phyloP scores from a whole-genome alignment of 2,888 invertebrate species.

The Notodonta dromedarius region DNA sequence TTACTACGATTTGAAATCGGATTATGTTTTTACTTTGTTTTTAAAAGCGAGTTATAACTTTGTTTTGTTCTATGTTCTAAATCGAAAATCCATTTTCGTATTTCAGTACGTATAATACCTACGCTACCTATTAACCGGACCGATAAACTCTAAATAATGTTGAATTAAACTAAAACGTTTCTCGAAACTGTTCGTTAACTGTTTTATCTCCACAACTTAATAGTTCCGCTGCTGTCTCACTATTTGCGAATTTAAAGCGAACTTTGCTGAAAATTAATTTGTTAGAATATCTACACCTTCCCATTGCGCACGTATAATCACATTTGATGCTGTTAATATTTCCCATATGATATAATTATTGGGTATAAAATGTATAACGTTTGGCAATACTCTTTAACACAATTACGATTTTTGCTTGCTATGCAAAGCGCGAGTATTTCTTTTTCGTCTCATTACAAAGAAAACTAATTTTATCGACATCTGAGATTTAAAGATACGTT shows the following conservation, averaged over 20 bases:
- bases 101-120: no score
- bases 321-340: slow-evolving; percentile 15
- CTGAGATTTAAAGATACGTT: slow-evolving; percentile 6
- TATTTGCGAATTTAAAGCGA: slow-evolving; percentile 44
- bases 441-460: not conserved
- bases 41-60: no score
- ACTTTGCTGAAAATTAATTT: slow-evolving; percentile 47
- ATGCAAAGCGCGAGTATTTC: no score
- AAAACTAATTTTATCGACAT: not conserved
- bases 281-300: slow-evolving; percentile 36
- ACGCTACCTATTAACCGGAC: not conserved
- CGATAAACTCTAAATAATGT: not conserved
- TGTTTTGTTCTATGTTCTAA: not conserved
- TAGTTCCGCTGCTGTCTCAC: slow-evolving; percentile 29
- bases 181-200: slow-evolving; percentile 10
- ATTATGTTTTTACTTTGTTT: slow-evolving; percentile 9
- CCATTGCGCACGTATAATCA: slow-evolving; percentile 18
- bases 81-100: not conserved
- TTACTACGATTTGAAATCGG: slow-evolving; percentile 11
- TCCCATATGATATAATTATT: not conserved
- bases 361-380: no score
- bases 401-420: no score
- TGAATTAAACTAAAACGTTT: slow-evolving; percentile 7
- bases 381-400: no score
- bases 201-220: slow-evolving; percentile 24